Base-by-base conservation (phyloP, 2,797 vertebrate species). In the Naso thynnoides region DNA sequence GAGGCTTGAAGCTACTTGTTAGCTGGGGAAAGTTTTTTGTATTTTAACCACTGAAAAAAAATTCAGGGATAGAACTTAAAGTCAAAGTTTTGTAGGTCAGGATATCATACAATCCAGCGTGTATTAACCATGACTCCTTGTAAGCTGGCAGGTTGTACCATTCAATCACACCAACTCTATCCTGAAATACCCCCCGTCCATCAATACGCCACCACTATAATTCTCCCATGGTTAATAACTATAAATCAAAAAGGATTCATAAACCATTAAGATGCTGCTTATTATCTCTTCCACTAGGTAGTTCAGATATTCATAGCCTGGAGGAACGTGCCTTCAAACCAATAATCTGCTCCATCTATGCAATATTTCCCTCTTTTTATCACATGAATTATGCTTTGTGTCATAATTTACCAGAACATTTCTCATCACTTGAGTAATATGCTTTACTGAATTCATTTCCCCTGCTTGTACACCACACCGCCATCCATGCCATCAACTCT, bases 191-290 rank as follows among this genome's bases (percentile, higher is more conserved):
- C 70, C 85, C 73, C 50, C 14, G 81, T 89, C 85, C 82, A 87
- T 91, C 89, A 92, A 73, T 78, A 70, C 69, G 57, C 70, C 57
- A 24, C 70, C 74, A 64, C 86, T 70, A 84, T 92, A 86, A 88
- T 82, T 90, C 88, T 89, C 79, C 69, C 39, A 60, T 75, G 86
- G 88, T 91, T 92, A 89, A 92, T 92, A 92, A 89, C 84, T 80
- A 91, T 93, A 91, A 93, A 93, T 93, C 92, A 90, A 78, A 88
- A 80, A 86, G 85, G 89, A 93, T 92, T 93, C 91, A 92, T 92
- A 93, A 93, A 90, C 89, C 91, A 92, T 92, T 93, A 92, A 90
- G 89, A 89, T 90, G 91, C 87, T 90, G 83, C 90, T 91, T 92
- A 94, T 93, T 91, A 93, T 91, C 91, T 89, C 89, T 88, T 84